These are phyloP conservation scores for Psilopsiagon aurifrons DNA, from an alignment of 2,113 vertebrate species.

Conservation along the genomic window DNA sequence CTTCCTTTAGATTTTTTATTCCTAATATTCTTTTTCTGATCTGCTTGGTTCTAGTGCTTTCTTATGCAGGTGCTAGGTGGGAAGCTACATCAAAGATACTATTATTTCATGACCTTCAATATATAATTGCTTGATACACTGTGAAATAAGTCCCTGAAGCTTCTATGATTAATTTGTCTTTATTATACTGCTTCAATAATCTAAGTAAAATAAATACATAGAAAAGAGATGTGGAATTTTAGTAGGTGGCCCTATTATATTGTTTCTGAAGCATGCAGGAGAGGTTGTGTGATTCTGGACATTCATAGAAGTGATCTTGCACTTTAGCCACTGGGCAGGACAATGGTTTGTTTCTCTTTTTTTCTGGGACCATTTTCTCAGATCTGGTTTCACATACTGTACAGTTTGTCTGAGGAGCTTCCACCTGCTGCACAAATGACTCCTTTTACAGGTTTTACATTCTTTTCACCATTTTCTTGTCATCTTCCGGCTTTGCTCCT, in stretches of 20 bases:
- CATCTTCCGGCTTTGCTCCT: not conserved
- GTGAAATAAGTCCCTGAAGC: conserved; percentile 40
- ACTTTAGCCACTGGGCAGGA: not conserved
- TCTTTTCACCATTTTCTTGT: not conserved
- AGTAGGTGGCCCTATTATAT: not conserved
- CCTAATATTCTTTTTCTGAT: not conserved
- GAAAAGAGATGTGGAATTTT: not conserved
- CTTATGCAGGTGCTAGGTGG: not conserved
- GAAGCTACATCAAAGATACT: not conserved
- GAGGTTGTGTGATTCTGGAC: not conserved
- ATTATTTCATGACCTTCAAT: conserved; percentile 15
- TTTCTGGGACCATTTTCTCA: not conserved
- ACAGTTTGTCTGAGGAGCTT: not conserved
- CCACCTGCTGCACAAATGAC: not conserved
- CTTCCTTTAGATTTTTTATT: not conserved
- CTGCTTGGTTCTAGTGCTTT: not conserved
- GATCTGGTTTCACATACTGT: not conserved
- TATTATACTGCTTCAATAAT: conserved; percentile 13
- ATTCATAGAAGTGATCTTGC: not conserved
- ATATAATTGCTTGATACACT: not conserved
- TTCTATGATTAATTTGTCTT: not conserved
- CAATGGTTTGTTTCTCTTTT: not conserved
- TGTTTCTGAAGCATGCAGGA: not conserved
- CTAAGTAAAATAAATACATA: conserved; percentile 1
- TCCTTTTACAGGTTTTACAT: not conserved